Evolutionary conservation across 2,888 invertebrate species (phyloP), one percentile per base, ranked within the genome.

Genomic region (Cinara cedri): DNA sequence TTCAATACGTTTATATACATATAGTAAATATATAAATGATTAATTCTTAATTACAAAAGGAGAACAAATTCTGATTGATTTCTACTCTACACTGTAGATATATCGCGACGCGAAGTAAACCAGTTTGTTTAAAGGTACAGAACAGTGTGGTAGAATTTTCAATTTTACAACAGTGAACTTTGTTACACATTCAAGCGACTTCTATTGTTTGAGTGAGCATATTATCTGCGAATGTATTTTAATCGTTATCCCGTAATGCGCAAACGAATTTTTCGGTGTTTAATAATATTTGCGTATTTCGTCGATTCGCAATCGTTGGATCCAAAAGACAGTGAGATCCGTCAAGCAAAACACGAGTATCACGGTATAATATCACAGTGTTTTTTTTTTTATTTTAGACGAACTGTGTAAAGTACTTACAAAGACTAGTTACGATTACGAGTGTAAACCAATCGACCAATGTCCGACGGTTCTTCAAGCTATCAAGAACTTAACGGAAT

Each of bases 321-420:
- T 11, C 42, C 1, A 9, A 70, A 21, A 6, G 54, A 70, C 54
- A 19, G 70, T 70, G 34, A 70, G 54, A 34, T 19, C 19, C 8
- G 51, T 2, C 11, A 34, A 6, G 4, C 0, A 42, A 63, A 19
- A 14, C 14, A 46, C 9, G 16, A 11, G 26, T n/a, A n/a, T 42
- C 9, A 11, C 0, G 4, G n/a, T 68, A 16, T 11, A 14, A n/a
- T 26, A n/a, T n/a, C 13, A 11, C 1, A 1, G 24, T 24, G 26
- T 49, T 51, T 13, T 2, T 72, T 1, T 1, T 16, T 1, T 2
- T 72, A 3, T 1, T 16, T 1, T 21, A 78, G 78, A 70, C 42
- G 70, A 78, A 1, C 13, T 78, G 51, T 78, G 78, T n/a, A 68
- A 60, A 62, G 70, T 21, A 21, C 57, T 78, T n/a, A 49, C 68